Conservation (phyloP, 1,140 invertebrate species). For the Plectus sambesii region DNA sequence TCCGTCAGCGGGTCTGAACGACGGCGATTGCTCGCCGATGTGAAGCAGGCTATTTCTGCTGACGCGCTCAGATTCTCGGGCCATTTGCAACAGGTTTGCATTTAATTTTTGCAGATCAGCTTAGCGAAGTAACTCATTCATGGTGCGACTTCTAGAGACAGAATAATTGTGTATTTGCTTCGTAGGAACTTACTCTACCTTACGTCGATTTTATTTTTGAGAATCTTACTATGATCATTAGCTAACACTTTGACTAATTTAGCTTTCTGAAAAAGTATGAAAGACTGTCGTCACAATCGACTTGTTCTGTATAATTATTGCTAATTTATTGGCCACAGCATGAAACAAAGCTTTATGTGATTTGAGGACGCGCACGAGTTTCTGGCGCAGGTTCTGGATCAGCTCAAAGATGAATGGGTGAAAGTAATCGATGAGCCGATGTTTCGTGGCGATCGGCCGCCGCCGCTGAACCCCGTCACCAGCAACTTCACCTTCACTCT, state of each 20-base stretch:
- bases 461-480: constrained; percentile 18
- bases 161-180: too few species aligned
- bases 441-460: constrained; percentile 28
- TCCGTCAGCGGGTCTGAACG: not conserved
- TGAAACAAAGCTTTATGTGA: too few species aligned
- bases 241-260: too few species aligned
- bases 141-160: too few species aligned
- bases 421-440: constrained; percentile 31
- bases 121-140: too few species aligned
- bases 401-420: constrained; percentile 46
- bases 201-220: not conserved
- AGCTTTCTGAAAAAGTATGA: too few species aligned
- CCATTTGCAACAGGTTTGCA: not conserved
- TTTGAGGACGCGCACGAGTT: constrained; percentile 49
- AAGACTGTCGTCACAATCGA: too few species aligned
- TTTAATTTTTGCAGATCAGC: too few species aligned
- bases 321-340: too few species aligned
- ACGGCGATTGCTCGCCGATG: not conserved
- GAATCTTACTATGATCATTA: too few species aligned
- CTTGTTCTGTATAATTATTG: too few species aligned
- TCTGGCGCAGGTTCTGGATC: constrained; percentile 44
- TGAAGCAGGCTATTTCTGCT: not conserved
- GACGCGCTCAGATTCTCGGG: not conserved
- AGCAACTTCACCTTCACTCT: constrained; percentile 13
- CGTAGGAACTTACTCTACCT: constrained; percentile 1